Evolutionary conservation across 2,113 vertebrate species (phyloP).

Genomic region (Crotalus viridis): DNA sequence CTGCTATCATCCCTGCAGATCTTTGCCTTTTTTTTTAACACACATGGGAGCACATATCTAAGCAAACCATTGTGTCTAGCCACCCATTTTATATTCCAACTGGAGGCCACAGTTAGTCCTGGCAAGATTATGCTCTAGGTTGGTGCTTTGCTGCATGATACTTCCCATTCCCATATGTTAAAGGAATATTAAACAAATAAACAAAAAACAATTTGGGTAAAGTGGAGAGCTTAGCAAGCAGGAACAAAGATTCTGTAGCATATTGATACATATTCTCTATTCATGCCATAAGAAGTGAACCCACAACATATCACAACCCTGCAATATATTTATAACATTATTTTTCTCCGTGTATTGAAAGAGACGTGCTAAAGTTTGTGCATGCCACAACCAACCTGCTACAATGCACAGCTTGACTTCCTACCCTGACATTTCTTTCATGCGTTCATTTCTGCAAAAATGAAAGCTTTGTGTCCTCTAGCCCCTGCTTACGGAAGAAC

Average conservation of each 20-base stretch:
- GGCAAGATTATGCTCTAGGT: neutral
- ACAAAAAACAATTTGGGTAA: neutral
- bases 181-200: neutral
- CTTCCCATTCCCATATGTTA: neutral
- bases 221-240: neutral
- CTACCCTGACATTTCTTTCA: neutral
- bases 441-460: neutral
- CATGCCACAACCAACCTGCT: neutral
- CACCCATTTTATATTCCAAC: neutral
- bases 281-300: neutral
- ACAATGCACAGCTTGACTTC: neutral
- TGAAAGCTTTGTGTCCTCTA: neutral
- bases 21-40: neutral
- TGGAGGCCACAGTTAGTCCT: neutral
- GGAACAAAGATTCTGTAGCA: neutral
- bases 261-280: neutral
- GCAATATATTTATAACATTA: neutral
- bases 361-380: neutral
- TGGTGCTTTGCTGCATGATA: neutral
- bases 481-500: neutral
- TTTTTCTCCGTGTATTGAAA: neutral
- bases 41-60: neutral
- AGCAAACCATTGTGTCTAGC: neutral
- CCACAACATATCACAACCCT: neutral
- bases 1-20: neutral